Base-by-base conservation (phyloP, 2,113 vertebrate species). In the Synodontis membranacea region DNA sequence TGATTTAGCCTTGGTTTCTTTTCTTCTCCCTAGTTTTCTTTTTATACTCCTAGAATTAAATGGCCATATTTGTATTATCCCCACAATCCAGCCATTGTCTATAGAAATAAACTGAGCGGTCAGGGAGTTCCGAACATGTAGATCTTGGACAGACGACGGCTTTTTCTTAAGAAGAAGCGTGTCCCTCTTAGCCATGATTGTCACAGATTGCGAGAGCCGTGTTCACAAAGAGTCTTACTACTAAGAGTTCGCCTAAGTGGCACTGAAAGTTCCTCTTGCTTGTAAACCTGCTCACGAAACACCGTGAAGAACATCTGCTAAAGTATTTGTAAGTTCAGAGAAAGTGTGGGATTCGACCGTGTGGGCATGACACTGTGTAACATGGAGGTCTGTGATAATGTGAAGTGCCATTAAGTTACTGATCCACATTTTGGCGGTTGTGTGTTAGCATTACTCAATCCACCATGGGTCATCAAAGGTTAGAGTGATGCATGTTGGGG, bases 51-150 rank as follows among this genome's bases (percentile, higher is more conserved):
- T 12, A 28, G 17, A 83, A 84, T 87, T 39, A 70, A 88, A 86
- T 84, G 52, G 34, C 80, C 64, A 85, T 50, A 83, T 86, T 86
- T 80, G 78, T 83, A 78, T 74, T 85, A 83, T 80, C n/a, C 66
- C 76, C 80, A 88, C 86, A 89, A 87, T 87, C 82, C 70, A 37
- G 83, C 58, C 68, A 84, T 89, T 87, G 88, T 89, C 79, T 85
- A 37, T 25, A 31, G 52, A 80, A 84, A 70, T 76, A 83, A 76
- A 83, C 75, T 34, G 66, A 39, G 68, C 44, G 42, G 25, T 83
- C n/a, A 54, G 56, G 81, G 68, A 72, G 70, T n/a, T 64, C 48
- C 14, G 70, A 82, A 66, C 80, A 80, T 81, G 48, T 87, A 70
- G 83, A 44, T 87, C 83, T 74, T 80, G 54, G 50, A 74, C 37